phyloP scores from a whole-genome alignment of 2,888 invertebrate genomes.

The Thymelicus acteon region DNA sequence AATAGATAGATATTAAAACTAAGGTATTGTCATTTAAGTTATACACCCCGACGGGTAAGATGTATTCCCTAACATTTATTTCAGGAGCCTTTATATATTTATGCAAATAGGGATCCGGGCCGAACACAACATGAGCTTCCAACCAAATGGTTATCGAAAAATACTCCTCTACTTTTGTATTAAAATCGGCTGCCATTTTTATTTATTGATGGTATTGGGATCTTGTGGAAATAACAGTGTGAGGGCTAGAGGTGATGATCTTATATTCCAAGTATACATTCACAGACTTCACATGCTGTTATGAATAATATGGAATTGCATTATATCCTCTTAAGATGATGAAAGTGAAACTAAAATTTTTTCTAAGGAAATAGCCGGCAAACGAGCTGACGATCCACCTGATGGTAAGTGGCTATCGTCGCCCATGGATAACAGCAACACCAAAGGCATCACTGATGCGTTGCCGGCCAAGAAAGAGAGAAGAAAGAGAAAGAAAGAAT shows the following conservation, averaged over 20 bases:
- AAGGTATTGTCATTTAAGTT: background rate
- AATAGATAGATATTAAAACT: background rate
- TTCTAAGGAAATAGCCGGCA: too few species aligned
- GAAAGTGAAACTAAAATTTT: too few species aligned
- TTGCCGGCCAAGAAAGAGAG: too few species aligned
- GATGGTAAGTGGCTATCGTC: too few species aligned
- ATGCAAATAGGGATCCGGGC: slow-evolving; percentile 21
- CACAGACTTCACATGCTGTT: too few species aligned
- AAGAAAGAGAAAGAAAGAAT: too few species aligned
- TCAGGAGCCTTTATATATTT: slow-evolving; percentile 14
- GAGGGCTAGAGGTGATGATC: background rate
- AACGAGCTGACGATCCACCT: too few species aligned
- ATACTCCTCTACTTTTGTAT: slow-evolving; percentile 12
- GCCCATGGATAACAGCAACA: too few species aligned
- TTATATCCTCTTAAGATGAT: too few species aligned
- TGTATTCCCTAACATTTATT: slow-evolving; percentile 9
- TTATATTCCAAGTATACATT: too few species aligned
- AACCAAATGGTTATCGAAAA: slow-evolving; percentile 24
- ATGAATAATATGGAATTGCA: too few species aligned
- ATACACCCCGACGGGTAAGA: background rate
- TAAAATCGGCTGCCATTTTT: slow-evolving; percentile 12
- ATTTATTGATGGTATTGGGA: background rate
- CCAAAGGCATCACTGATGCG: too few species aligned
- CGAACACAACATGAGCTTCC: slow-evolving; percentile 16
- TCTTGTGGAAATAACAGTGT: background rate